Evolutionary conservation across 2,888 invertebrate genomes (phyloP), one percentile per base, ranked within the genome.

Genomic region (Sympetrum striolatum): DNA sequence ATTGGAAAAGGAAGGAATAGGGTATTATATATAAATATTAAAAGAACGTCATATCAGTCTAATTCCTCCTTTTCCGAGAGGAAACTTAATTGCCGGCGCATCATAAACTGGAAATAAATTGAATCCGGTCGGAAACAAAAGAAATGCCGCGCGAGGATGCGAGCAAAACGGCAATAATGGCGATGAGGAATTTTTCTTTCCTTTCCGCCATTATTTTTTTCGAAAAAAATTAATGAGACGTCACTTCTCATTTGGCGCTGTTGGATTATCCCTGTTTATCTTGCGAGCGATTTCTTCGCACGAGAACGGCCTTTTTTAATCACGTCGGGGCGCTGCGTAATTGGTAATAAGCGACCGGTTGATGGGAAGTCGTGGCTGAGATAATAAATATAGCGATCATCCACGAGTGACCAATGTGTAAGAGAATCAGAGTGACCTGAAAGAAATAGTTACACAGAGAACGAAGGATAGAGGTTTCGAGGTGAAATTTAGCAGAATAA

Each of bases 61-160:
- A 80, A 80, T n/a, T 80, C 80, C 39, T 80, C 25, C 35, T 80
- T 39, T 44, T 80, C 37, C n/a, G 22, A 10, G 37, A n/a, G 37
- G 37, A 44, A 44, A 80, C 39, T 80, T 80, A 80, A 80, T 80
- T 37, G 80, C 80, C 39, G 80, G 80, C 37, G 80, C 37, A 80
- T 80, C 80, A 80, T 37, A 80, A 80, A 80, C 37, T 18, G 39
- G 80, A 44, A 80, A 80, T 80, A 80, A 80, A 80, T 80, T 80
- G 39, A 80, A 80, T 44, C 80, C 18, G 39, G 39, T 80, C 80
- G 37, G 39, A 80, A 80, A 80, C 80, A 80, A 80, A 80, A 80
- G 80, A 18, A 44, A 37, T 31, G 31, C 2, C 39, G 39, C 37
- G 31, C 39, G 22, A 37, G 80, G 39, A 39, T 22, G 80, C 15